Evolutionary conservation across 2,113 vertebrate species (phyloP).

Genomic region (Mus musculus): DNA sequence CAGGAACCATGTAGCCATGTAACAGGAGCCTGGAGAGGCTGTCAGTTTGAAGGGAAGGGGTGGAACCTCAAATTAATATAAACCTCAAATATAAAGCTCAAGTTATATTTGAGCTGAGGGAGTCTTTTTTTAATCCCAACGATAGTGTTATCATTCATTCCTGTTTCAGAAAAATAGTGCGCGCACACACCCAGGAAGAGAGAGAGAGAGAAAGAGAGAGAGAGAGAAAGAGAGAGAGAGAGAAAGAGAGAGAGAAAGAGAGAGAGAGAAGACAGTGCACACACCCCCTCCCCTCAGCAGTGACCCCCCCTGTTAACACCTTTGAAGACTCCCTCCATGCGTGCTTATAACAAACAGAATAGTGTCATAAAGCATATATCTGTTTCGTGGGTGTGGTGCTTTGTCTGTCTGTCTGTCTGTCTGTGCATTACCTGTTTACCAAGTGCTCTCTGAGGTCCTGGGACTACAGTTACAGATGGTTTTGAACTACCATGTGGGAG

Average conservation of each 20-base stretch:
- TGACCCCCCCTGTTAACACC: fast-evolving
- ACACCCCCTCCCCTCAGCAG: fast-evolving
- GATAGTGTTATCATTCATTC: constrained; percentile 58
- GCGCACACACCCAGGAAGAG: fast-evolving
- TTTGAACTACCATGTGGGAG: background rate
- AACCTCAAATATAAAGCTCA: background rate
- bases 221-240: background rate
- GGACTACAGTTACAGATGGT: background rate
- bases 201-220: no score
- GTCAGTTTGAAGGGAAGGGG: background rate
- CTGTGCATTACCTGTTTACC: background rate
- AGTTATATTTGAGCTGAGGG: background rate
- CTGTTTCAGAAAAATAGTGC: background rate
- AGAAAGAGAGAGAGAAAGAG: no score
- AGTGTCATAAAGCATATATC: background rate
- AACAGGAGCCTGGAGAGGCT: no score
- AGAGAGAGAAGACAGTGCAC: fast-evolving
- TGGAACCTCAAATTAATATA: background rate
- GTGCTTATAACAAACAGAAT: background rate
- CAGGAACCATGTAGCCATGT: fast-evolving
- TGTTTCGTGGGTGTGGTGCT: background rate
- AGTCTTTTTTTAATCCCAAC: background rate
- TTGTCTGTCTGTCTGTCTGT: background rate
- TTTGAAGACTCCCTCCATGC: fast-evolving
- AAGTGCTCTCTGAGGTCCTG: background rate